Evolutionary conservation across 2,888 invertebrate species (phyloP), one percentile per base, ranked within the genome.

Genomic region (Lasioglossum marginatum): DNA sequence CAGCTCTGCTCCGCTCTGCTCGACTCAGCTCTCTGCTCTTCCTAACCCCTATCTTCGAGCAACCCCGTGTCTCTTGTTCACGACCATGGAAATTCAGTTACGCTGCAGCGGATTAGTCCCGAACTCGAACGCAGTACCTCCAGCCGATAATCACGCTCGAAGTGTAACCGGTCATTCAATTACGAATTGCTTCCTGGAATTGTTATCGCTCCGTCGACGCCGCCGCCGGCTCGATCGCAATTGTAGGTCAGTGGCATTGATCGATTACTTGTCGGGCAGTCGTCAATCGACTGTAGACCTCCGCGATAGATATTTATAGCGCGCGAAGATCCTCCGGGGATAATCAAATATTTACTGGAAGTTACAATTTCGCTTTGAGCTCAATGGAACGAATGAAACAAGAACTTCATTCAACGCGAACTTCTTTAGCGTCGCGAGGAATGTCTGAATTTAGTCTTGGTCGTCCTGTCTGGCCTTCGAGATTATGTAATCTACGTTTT

Each of bases 81-180:
- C 66, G 66, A 66, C 66, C n/a, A 37, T 71, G 37, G 27, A 40
- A 70, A 70, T 70, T 70, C 68, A 12, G 68, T 71, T 71, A 43
- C 43, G n/a, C 40, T 14, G 43, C 43, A 27, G 27, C 43, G 43
- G 40, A 43, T 71, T 43, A 43, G 40, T 43, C 40, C 16, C 27
- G n/a, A 43, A 12, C 4, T 23, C n/a, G 23, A 34, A 10, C 37
- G 68, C n/a, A 4, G 4, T 10, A 23, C 23, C 10, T 12, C 23
- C 68, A 37, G 10, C 23, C 37, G 68, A 70, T 37, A 34, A 37
- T 70, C 37, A 70, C 12, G 37, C 31, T 19, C 66, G 66, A 66
- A 19, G 60, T 60, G 60, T 60, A 60, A 27, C 60, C 27, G 60
- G 27, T 66, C 19, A 31, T 66, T 66, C 66, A 27, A 60, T 66